phyloP scores from a whole-genome alignment of 2,888 invertebrate genomes.

The Tachina fera region DNA sequence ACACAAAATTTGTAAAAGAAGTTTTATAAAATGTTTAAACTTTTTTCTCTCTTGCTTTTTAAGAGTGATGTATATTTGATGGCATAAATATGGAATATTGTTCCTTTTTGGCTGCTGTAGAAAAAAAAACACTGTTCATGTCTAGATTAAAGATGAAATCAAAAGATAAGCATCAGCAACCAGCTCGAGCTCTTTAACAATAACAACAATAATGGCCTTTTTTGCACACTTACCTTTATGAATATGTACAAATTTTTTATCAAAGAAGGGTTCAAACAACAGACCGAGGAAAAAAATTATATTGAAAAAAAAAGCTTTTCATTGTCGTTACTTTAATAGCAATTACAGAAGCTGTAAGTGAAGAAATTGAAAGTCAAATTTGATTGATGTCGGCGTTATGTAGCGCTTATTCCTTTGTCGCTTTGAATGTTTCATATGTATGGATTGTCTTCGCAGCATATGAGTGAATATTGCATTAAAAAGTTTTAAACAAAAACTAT shows the following conservation, averaged over 20 bases:
- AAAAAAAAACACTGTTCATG: slow-evolving; percentile 63
- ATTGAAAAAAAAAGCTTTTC: slow-evolving; percentile 58
- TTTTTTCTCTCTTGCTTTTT: not conserved
- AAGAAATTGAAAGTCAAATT: slow-evolving; percentile 72
- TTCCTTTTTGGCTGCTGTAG: slow-evolving; percentile 60
- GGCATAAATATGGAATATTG: slow-evolving; percentile 61
- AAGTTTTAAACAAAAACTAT: slow-evolving; percentile 36
- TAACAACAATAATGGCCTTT: slow-evolving; percentile 63
- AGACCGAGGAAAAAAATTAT: not conserved
- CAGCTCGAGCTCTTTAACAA: slow-evolving; percentile 48
- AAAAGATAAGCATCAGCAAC: slow-evolving; percentile 65
- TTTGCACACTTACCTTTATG: slow-evolving; percentile 50
- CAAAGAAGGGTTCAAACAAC: slow-evolving; percentile 38
- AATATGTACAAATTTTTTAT: slow-evolving; percentile 5
- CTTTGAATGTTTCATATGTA: slow-evolving; percentile 13
- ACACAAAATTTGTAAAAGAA: slow-evolving; percentile 27
- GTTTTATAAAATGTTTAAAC: not conserved
- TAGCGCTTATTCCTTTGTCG: slow-evolving; percentile 29
- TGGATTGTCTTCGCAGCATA: not conserved
- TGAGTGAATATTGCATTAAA: too few species aligned
- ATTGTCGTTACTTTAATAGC: slow-evolving; percentile 69
- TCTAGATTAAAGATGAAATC: slow-evolving; percentile 71
- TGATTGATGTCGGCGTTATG: slow-evolving; percentile 71
- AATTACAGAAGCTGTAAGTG: slow-evolving; percentile 71
- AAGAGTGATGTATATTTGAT: slow-evolving; percentile 51